These are phyloP conservation scores for Drosophila trapezifrons DNA, from an alignment of 1,140 invertebrate genomes.

Conservation along the genomic window DNA sequence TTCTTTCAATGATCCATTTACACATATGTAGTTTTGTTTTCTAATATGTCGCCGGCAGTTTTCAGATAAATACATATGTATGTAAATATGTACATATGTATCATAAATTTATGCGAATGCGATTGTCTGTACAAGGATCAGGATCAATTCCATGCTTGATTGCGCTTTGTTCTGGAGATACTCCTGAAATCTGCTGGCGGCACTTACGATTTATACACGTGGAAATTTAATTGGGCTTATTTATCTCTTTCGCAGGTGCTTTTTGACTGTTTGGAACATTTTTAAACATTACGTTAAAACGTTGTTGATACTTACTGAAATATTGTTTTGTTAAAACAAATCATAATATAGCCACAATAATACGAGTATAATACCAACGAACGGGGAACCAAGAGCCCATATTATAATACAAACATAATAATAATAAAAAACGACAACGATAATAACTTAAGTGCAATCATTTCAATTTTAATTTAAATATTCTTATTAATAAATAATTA, in stretches of 20 bases:
- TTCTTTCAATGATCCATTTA: not conserved
- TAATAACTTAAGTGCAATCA: constrained; percentile 76
- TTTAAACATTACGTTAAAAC: constrained; percentile 84
- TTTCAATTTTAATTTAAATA: constrained; percentile 67
- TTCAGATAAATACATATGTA: not conserved
- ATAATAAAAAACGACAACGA: constrained; percentile 48
- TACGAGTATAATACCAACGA: constrained; percentile 49
- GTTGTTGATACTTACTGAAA: constrained; percentile 84
- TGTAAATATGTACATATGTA: not conserved
- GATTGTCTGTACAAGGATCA: not conserved
- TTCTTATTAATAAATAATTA: constrained; percentile 36
- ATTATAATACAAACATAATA: constrained; percentile 66
- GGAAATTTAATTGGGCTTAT: constrained; percentile 30
- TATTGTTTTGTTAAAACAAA: constrained; percentile 77
- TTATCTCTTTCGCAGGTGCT: constrained; percentile 69
- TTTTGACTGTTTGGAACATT: constrained; percentile 84
- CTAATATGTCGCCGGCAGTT: constrained; percentile 12
- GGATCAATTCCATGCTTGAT: not conserved
- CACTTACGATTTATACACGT: not conserved
- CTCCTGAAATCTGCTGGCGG: constrained; percentile 2
- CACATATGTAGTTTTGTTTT: not conserved
- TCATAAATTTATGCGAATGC: not conserved
- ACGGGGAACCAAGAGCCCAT: constrained; percentile 40
- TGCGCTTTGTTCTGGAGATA: not conserved
- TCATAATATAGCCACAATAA: constrained; percentile 61